These are phyloP conservation scores for Lissocephala sabroskyi DNA, from an alignment of 2,888 invertebrate genomes.

Conservation along the genomic window DNA sequence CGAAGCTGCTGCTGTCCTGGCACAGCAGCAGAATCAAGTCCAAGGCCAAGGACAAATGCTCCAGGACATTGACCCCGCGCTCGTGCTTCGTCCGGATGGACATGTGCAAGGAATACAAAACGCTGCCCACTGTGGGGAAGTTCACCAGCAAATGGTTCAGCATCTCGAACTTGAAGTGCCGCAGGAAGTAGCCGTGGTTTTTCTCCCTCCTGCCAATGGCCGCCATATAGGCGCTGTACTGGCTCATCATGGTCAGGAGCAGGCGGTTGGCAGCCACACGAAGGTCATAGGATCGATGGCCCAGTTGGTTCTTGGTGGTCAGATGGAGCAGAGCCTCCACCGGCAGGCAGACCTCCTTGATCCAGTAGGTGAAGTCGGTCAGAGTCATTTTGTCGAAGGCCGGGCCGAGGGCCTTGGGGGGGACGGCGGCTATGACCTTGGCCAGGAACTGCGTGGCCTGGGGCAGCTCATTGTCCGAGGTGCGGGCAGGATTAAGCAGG, in stretches of 20 bases:
- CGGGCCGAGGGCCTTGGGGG: conserved; percentile 48
- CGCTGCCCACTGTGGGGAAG: conserved; percentile 67
- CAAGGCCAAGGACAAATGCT: conserved; percentile 66
- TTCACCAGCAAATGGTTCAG: conserved; percentile 69
- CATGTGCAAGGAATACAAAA: conserved; percentile 60
- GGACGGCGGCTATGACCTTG: conserved; percentile 55
- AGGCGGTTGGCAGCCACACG: conserved; percentile 69
- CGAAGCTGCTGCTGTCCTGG: conserved; percentile 68
- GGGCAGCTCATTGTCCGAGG: conserved; percentile 36
- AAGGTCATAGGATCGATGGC: conserved; percentile 38
- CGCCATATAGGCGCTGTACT: conserved; percentile 69
- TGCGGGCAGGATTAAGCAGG: conserved; percentile 75
- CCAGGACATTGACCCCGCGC: conserved; percentile 58
- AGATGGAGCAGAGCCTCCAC: conserved; percentile 62
- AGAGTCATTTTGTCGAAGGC: conserved; percentile 67
- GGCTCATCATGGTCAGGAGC: conserved; percentile 71
- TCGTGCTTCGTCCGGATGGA: conserved; percentile 38
- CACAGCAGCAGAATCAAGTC: conserved; percentile 68
- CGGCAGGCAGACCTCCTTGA: conserved; percentile 68
- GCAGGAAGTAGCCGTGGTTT: conserved; percentile 57
- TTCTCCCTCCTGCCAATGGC: conserved; percentile 63
- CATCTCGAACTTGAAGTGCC: conserved; percentile 70
- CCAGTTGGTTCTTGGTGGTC: conserved; percentile 38
- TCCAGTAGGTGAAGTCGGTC: conserved; percentile 66
- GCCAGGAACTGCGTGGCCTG: conserved; percentile 43